These are phyloP conservation scores for Ephydatia muelleri DNA, from an alignment of 37 sponge, comb jelly and placozoan genomes.

Conservation along the genomic window DNA sequence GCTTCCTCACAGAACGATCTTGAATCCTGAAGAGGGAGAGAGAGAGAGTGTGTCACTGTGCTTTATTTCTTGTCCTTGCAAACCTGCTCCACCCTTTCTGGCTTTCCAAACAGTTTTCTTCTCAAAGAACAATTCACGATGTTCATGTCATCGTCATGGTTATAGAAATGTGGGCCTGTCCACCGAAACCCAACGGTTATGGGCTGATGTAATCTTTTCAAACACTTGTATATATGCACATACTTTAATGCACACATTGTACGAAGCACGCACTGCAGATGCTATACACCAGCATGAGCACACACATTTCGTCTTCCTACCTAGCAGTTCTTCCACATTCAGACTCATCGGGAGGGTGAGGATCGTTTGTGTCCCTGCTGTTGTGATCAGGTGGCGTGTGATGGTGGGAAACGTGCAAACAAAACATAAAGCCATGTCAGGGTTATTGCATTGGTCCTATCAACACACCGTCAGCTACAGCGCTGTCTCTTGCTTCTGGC, in stretches of 20 bases:
- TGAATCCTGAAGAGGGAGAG: background rate
- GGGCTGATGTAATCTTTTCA: too few species aligned
- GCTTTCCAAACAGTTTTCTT: slow-evolving; percentile 80
- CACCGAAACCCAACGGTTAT: too few species aligned
- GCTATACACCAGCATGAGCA: background rate
- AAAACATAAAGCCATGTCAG: background rate
- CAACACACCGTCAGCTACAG: slow-evolving; percentile 37
- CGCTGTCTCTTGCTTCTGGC: slow-evolving; percentile 3
- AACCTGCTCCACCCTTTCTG: slow-evolving; percentile 30
- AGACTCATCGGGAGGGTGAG: slow-evolving; percentile 55
- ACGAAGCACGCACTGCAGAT: background rate
- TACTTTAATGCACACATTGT: background rate
- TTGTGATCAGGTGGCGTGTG: background rate
- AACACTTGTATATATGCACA: background rate
- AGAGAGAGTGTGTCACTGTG: background rate
- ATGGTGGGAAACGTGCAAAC: background rate
- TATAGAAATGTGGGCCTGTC: background rate
- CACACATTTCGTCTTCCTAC: background rate
- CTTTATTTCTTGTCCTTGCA: background rate
- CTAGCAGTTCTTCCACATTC: slow-evolving; percentile 54
- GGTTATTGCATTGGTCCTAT: background rate
- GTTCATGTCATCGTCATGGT: background rate
- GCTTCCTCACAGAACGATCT: background rate
- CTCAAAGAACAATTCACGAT: slow-evolving; percentile 45
- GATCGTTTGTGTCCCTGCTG: slow-evolving; percentile 65